phyloP scores from a whole-genome alignment of 2,888 invertebrate species.

The Coenonympha glycerion region DNA sequence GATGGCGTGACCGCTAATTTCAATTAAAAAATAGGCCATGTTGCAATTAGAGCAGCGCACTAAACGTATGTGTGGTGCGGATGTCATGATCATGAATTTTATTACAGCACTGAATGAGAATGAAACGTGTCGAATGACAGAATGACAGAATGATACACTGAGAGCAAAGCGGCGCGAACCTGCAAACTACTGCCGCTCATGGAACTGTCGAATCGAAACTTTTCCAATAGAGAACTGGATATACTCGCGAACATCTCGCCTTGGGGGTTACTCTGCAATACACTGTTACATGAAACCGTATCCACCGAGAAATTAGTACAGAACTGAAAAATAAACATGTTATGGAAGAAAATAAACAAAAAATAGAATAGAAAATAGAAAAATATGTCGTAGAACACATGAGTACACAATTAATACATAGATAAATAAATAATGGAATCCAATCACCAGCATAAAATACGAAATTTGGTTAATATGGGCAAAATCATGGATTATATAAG shows the following conservation, averaged over 20 bases:
- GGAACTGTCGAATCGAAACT: conserved; percentile 85
- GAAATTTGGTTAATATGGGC: background rate
- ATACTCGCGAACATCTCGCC: conserved; percentile 90
- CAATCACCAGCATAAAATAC: background rate
- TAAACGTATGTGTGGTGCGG: conserved; percentile 17
- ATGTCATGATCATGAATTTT: conserved; percentile 27
- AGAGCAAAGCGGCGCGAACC: conserved; percentile 75
- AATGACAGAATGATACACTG: conserved; percentile 51
- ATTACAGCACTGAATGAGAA: conserved; percentile 27
- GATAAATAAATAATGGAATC: background rate
- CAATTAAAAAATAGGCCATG: conserved; percentile 1
- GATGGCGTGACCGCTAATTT: conserved; percentile 18
- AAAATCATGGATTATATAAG: background rate
- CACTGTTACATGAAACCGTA: conserved; percentile 44
- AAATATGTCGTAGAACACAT: conserved; percentile 12
- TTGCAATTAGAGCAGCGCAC: conserved; percentile 9
- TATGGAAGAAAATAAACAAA: conserved; percentile 34
- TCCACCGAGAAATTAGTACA: conserved; percentile 33
- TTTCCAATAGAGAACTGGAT: conserved; percentile 86
- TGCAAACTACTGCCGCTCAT: conserved; percentile 84
- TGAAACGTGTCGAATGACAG: conserved; percentile 32
- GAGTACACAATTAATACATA: background rate
- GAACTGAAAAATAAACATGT: conserved; percentile 50
- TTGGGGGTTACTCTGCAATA: conserved; percentile 81
- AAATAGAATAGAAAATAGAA: conserved; percentile 23